Evolutionary conservation across 2,113 vertebrate species (phyloP).

Genomic region (Ursus arctos): DNA sequence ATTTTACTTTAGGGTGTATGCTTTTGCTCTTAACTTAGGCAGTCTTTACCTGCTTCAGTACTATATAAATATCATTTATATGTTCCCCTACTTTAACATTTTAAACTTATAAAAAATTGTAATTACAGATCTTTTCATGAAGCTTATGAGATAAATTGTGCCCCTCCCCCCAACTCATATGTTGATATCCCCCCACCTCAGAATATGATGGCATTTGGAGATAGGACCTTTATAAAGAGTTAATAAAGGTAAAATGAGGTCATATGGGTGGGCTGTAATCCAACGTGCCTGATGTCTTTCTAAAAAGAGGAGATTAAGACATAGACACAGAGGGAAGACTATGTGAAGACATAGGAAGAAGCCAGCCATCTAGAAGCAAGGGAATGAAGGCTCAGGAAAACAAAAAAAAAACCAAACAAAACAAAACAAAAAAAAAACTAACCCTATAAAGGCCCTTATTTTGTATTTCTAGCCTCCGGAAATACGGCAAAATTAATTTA

Average conservation of each 20-base stretch:
- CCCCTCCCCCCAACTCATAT: fast-evolving
- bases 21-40: conserved; percentile 32
- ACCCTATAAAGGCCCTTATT: fast-evolving
- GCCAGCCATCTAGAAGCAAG: not conserved
- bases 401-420: not conserved
- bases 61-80: conserved; percentile 47
- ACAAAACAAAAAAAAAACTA: not conserved
- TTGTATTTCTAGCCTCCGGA: not conserved
- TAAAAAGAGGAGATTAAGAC: not conserved
- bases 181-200: not conserved
- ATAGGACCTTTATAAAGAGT: not conserved
- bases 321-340: no score
- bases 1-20: conserved; percentile 55
- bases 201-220: not conserved
- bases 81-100: not conserved
- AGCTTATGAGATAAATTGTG: not conserved
- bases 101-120: conserved; percentile 14
- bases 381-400: not conserved
- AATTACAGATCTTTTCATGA: not conserved
- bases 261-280: not conserved
- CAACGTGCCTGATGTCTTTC: fast-evolving
- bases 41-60: not conserved
- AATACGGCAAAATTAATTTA: not conserved
- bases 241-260: not conserved
- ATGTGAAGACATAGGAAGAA: not conserved